phyloP scores from a whole-genome alignment of 2,797 vertebrate genomes.

The Molothrus aeneus region DNA sequence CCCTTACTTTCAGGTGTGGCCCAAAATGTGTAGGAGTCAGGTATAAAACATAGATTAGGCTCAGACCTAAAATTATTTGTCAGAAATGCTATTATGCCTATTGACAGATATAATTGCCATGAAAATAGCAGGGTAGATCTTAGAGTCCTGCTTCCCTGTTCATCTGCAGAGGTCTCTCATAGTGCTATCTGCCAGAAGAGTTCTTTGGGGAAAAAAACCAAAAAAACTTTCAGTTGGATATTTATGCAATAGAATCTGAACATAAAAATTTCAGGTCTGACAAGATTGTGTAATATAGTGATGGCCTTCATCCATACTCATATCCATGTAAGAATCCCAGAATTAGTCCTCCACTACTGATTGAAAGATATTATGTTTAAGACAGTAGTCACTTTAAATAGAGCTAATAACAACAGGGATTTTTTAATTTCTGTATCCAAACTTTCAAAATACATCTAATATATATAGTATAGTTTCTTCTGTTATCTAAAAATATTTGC shows the following conservation, averaged over 20 bases:
- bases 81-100: not conserved
- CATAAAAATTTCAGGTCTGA: not conserved
- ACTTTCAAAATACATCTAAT: not conserved
- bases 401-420: not conserved
- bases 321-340: not conserved
- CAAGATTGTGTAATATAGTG: not conserved
- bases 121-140: not conserved
- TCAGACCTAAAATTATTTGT: not conserved
- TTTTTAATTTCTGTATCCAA: not conserved
- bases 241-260: not conserved
- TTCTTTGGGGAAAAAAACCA: not conserved
- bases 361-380: not conserved
- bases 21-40: not conserved
- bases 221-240: not conserved
- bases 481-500: not conserved
- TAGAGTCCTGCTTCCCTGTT: not conserved
- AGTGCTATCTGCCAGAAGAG: not conserved
- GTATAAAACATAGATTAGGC: not conserved
- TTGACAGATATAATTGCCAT: not conserved
- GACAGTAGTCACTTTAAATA: not conserved
- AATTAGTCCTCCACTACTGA: not conserved
- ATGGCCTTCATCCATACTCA: not conserved
- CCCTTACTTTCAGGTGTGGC: not conserved
- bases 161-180: not conserved
- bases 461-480: not conserved